Conservation (phyloP, 2,113 vertebrate genomes). For the Microcebus jonahi region DNA sequence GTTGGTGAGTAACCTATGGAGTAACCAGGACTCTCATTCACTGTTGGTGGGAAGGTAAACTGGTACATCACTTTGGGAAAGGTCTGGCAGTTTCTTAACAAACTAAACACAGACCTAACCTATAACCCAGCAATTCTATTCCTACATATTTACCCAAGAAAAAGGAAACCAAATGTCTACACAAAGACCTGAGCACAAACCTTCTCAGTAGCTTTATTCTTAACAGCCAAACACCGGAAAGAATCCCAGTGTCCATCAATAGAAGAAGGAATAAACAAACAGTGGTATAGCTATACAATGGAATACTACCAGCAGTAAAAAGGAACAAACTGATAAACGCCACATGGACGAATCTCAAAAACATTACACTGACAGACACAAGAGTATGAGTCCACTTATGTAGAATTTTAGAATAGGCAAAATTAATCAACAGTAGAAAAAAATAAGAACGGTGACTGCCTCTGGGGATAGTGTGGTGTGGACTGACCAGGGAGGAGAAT, state of each 20-base stretch:
- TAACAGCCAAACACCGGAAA: neutral
- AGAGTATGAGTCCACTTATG: neutral
- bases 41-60: neutral
- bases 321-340: neutral
- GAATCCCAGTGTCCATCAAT: neutral
- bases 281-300: neutral
- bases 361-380: neutral
- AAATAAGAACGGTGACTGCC: neutral
- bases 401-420: neutral
- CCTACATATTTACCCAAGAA: neutral
- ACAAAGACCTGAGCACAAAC: neutral
- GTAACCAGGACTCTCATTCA: neutral
- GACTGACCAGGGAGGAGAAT: neutral
- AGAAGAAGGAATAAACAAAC: rapidly evolving
- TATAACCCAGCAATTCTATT: neutral
- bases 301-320: no score
- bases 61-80: neutral
- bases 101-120: neutral
- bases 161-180: neutral
- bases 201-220: neutral
- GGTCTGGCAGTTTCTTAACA: neutral
- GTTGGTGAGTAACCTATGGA: neutral
- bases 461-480: neutral
- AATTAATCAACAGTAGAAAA: neutral
- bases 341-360: neutral